These are phyloP conservation scores for Druon quercuslanigerum DNA, from an alignment of 1,140 invertebrate genomes.

Conservation along the genomic window DNA sequence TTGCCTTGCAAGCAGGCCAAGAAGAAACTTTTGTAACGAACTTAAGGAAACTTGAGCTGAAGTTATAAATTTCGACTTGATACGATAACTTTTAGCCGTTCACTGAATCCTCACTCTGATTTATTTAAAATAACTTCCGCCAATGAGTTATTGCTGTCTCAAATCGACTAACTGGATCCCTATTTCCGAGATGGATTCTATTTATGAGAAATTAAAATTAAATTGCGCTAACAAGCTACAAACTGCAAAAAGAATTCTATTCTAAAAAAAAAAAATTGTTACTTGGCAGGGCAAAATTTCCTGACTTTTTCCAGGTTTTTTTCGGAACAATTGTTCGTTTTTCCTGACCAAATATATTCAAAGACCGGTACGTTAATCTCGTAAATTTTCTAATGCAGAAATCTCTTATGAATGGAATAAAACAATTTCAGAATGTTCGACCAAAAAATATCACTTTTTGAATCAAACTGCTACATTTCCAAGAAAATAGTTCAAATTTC, in stretches of 20 bases:
- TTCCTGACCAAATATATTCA: no score
- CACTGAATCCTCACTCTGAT: conserved; percentile 20
- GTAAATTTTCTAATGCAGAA: no score
- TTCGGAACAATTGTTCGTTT: no score
- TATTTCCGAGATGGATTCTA: neutral
- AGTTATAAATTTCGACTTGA: conserved; percentile 31
- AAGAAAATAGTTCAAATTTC: no score
- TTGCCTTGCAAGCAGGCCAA: conserved; percentile 4
- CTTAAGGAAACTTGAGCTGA: conserved; percentile 23
- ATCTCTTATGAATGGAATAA: no score
- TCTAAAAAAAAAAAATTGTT: neutral
- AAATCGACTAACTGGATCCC: neutral
- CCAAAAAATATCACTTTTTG: no score
- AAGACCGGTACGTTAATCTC: no score
- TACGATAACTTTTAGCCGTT: conserved; percentile 29
- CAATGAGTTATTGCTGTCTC: conserved; percentile 20
- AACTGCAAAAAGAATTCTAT: no score
- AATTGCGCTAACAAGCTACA: no score
- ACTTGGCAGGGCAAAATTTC: neutral
- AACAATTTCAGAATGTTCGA: no score
- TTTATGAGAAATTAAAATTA: neutral
- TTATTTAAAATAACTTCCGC: conserved; percentile 29
- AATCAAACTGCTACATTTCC: no score
- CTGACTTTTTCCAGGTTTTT: no score
- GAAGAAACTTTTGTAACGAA: conserved; percentile 28